Percentiles rank a stretch among this genome's conserved stretches.
Conservation (phyloP, 2,797 vertebrate genomes). For the Crocodylus rhombifer region DNA sequence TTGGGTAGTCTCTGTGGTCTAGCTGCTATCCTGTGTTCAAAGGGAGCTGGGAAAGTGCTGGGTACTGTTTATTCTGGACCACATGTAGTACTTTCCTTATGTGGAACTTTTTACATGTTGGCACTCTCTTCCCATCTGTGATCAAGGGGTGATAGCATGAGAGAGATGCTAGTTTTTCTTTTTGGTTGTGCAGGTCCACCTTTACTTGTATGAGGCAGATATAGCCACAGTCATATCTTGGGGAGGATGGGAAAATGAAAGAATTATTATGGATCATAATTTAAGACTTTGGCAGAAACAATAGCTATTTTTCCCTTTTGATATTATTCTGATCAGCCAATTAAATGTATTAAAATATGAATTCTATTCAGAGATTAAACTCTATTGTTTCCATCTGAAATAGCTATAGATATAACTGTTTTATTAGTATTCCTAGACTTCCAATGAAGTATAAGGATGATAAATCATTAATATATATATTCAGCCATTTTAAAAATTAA, state of each 20-base stretch:
- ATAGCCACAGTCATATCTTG: not conserved
- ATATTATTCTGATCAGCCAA: constrained; percentile 26
- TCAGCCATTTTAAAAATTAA: constrained; percentile 76
- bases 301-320: not conserved
- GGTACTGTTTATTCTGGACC: not conserved
- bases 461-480: constrained; percentile 73
- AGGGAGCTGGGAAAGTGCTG: not conserved
- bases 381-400: constrained; percentile 33
- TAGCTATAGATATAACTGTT: constrained; percentile 37
- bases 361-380: constrained; percentile 24
- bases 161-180: not conserved
- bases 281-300: not conserved
- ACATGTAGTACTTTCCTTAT: not conserved
- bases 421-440: constrained; percentile 59
- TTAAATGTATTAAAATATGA: constrained; percentile 34
- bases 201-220: not conserved
- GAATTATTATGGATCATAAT: not conserved
- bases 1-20: not conserved
- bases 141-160: not conserved
- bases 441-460: constrained; percentile 49
- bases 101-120: not conserved
- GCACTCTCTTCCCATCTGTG: not conserved
- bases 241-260: not conserved
- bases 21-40: not conserved
- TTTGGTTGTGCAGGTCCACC: not conserved